A percentile compares a stretch with the other conserved stretches of the same genome.
Evolutionary conservation across 1,140 invertebrate species (phyloP).

Genomic region (Drosophila kurseongensis): DNA sequence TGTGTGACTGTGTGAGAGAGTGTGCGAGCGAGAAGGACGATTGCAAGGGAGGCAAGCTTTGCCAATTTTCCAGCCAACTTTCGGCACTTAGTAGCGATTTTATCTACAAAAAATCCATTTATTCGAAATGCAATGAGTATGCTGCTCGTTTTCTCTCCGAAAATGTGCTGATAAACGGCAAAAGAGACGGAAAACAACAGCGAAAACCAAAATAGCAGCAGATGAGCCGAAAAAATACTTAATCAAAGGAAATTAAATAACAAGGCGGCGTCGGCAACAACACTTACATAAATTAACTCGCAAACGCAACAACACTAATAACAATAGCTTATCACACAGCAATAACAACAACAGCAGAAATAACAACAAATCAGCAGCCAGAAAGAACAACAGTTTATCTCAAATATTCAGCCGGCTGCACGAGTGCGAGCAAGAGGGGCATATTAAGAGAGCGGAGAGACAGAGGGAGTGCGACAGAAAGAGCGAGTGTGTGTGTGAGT

Average conservation of each 20-base stretch:
- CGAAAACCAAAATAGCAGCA: slow-evolving; percentile 10
- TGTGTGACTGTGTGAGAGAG: slow-evolving; percentile 5
- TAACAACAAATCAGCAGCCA: slow-evolving; percentile 22
- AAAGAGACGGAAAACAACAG: slow-evolving; percentile 25
- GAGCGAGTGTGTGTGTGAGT: slow-evolving; percentile 8
- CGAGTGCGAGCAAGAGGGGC: slow-evolving; percentile 19
- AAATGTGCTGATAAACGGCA: slow-evolving; percentile 38
- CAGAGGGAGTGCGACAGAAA: neutral
- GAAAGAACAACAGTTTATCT: slow-evolving; percentile 57
- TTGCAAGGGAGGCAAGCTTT: slow-evolving; percentile 30
- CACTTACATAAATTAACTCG: slow-evolving; percentile 59
- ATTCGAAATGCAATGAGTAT: neutral
- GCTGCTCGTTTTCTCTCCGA: slow-evolving; percentile 4
- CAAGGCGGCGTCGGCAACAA: slow-evolving; percentile 56
- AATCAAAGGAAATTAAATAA: slow-evolving; percentile 72
- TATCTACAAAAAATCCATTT: neutral
- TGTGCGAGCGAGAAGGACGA: slow-evolving; percentile 10
- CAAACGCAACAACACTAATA: slow-evolving; percentile 49
- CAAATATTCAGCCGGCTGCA: slow-evolving; percentile 34
- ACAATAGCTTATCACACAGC: slow-evolving; percentile 73
- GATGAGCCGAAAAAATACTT: slow-evolving; percentile 42
- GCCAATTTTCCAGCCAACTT: slow-evolving; percentile 14
- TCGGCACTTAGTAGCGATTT: slow-evolving; percentile 6
- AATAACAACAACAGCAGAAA: slow-evolving; percentile 19
- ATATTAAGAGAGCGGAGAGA: slow-evolving; percentile 8